Conservation (phyloP, 2,888 invertebrate species). For the Lordiphosa fenestrarum region DNA sequence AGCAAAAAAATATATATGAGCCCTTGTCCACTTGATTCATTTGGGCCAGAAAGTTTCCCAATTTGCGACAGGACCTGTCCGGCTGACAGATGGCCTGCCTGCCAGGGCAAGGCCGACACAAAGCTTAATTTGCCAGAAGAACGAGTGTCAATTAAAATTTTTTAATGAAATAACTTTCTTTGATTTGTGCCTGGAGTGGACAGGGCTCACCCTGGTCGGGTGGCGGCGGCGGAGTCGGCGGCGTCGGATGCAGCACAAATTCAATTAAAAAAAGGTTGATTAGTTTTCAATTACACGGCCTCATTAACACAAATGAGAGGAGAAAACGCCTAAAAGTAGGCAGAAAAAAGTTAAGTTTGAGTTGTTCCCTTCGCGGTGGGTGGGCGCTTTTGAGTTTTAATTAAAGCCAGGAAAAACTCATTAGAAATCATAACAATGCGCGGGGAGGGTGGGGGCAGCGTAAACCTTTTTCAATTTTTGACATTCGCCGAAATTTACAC, state of each 20-base stretch:
- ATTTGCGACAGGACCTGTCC: constrained; percentile 42
- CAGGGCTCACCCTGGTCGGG: not conserved
- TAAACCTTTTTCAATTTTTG: constrained; percentile 7
- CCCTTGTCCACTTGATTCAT: constrained; percentile 63
- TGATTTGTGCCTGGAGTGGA: constrained; percentile 44
- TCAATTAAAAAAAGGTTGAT: constrained; percentile 54
- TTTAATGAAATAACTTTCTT: constrained; percentile 69
- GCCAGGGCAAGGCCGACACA: constrained; percentile 38
- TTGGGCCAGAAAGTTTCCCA: constrained; percentile 41
- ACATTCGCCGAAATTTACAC: constrained; percentile 23
- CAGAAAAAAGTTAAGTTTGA: not conserved
- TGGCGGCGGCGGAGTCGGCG: too few relatives aligned
- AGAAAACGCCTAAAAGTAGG: constrained; percentile 12
- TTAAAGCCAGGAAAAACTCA: constrained; percentile 21
- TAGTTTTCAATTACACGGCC: constrained; percentile 62
- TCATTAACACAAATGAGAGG: constrained; percentile 25
- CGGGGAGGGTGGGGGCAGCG: constrained; percentile 1
- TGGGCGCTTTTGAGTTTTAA: not conserved
- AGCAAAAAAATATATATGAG: constrained; percentile 31
- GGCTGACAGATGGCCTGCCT: constrained; percentile 58
- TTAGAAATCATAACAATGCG: constrained; percentile 34
- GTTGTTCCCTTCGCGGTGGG: too few relatives aligned
- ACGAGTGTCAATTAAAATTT: constrained; percentile 70
- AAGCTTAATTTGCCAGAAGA: constrained; percentile 66
- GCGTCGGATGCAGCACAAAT: constrained; percentile 24